Conservation (phyloP, 1,140 invertebrate species). For the Atta colombica region DNA sequence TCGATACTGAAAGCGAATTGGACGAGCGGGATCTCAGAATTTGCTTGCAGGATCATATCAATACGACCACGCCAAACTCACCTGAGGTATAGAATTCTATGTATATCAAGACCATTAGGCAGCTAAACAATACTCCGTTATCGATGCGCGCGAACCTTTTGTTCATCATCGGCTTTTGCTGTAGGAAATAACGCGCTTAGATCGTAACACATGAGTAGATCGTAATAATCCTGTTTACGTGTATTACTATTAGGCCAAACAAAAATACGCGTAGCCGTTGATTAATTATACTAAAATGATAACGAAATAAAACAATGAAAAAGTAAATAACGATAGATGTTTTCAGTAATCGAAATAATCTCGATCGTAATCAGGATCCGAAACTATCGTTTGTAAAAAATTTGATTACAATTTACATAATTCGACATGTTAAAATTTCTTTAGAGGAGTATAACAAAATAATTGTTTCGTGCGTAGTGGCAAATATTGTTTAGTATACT, state of each 20-base stretch:
- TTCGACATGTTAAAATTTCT: slow-evolving; percentile 5
- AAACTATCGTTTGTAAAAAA: slow-evolving; percentile 2
- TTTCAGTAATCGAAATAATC: slow-evolving; percentile 54
- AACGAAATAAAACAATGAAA: slow-evolving; percentile 48
- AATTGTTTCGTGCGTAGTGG: not conserved
- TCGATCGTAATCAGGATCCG: slow-evolving; percentile 65
- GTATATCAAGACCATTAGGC: slow-evolving; percentile 74
- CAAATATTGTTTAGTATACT: slow-evolving; percentile 33
- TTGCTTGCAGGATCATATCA: slow-evolving; percentile 83
- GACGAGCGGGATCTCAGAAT: slow-evolving; percentile 86
- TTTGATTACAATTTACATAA: not conserved
- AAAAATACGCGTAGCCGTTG: slow-evolving; percentile 64
- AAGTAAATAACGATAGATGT: slow-evolving; percentile 36
- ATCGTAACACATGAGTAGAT: slow-evolving; percentile 55
- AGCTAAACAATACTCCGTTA: slow-evolving; percentile 74
- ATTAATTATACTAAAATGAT: slow-evolving; percentile 63
- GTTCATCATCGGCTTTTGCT: slow-evolving; percentile 69
- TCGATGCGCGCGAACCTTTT: slow-evolving; percentile 63
- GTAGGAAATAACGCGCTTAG: slow-evolving; percentile 70
- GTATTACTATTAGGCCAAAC: slow-evolving; percentile 71
- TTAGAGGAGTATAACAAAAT: not conserved
- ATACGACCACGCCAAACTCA: slow-evolving; percentile 71
- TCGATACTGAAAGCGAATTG: slow-evolving; percentile 87
- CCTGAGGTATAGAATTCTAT: slow-evolving; percentile 76
- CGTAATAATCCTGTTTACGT: slow-evolving; percentile 68